phyloP scores from a whole-genome alignment of 2,888 invertebrate species.

The Gymnoscelis rufifasciata region DNA sequence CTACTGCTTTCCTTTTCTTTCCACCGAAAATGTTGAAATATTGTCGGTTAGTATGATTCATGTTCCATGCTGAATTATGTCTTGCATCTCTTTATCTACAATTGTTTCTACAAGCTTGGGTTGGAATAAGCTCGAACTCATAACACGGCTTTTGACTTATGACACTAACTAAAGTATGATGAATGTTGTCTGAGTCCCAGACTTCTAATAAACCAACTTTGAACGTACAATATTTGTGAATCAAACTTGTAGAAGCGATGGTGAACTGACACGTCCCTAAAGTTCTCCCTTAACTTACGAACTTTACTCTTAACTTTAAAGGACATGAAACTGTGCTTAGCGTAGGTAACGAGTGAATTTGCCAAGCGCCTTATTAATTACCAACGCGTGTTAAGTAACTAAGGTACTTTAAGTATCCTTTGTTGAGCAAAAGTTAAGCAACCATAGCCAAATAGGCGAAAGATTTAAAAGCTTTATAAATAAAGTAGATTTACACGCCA shows the following conservation, averaged over 20 bases:
- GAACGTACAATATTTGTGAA: slow-evolving; percentile 23
- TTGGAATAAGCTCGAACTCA: neutral
- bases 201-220: slow-evolving; percentile 9
- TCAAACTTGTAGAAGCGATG: slow-evolving; percentile 27
- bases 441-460: neutral
- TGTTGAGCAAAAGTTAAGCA: neutral
- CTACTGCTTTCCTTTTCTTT: neutral
- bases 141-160: neutral
- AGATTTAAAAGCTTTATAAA: neutral
- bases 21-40: neutral
- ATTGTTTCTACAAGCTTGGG: no score
- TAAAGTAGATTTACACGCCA: no score
- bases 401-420: neutral
- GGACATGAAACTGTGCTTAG: slow-evolving; percentile 34
- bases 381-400: slow-evolving; percentile 22
- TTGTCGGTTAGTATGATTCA: no score
- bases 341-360: slow-evolving; percentile 30
- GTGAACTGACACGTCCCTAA: slow-evolving; percentile 34
- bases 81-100: no score
- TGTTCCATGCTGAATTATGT: no score
- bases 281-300: slow-evolving; percentile 33
- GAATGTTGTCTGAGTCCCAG: neutral
- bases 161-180: neutral
- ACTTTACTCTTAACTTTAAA: slow-evolving; percentile 31
- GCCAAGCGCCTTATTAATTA: slow-evolving; percentile 29